phyloP scores from a whole-genome alignment of 2,797 vertebrate genomes.

The Trachurus trachurus region DNA sequence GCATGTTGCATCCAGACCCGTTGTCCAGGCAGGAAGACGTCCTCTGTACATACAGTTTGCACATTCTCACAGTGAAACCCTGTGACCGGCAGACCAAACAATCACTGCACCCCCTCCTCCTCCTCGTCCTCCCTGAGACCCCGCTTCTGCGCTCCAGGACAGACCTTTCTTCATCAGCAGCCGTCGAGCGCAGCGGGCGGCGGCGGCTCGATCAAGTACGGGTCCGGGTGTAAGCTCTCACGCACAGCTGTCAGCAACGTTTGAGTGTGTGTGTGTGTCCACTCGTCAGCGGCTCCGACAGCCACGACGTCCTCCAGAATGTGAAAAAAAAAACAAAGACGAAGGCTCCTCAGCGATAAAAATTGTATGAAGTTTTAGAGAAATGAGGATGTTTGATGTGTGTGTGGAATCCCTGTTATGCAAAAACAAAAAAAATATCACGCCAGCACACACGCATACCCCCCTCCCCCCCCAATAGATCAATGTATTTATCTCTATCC shows the following conservation, averaged over 20 bases:
- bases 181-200: neutral
- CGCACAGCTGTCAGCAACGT: no score
- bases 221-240: no score
- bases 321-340: conserved; percentile 70
- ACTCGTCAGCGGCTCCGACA: conserved; percentile 23
- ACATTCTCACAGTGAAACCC: conserved; percentile 63
- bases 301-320: conserved; percentile 73
- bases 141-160: conserved; percentile 33
- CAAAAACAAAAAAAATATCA: conserved; percentile 35
- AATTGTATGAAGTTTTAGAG: conserved; percentile 32
- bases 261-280: conserved; percentile 24
- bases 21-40: conserved; percentile 40
- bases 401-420: conserved; percentile 63
- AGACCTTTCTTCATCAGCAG: conserved; percentile 13
- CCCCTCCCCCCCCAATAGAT: conserved; percentile 17
- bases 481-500: conserved; percentile 28
- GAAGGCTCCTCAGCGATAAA: conserved; percentile 45
- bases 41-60: conserved; percentile 64
- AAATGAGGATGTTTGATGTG: conserved; percentile 42
- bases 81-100: conserved; percentile 73
- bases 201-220: neutral
- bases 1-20: conserved; percentile 71
- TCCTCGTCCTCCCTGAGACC: neutral
- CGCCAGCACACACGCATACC: conserved; percentile 7
- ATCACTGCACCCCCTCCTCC: conserved; percentile 37